Percentiles rank a stretch among this genome's conserved stretches.
These are phyloP conservation scores for Porites lobata DNA, from an alignment of 92 coral and sea anemone genomes.

Conservation along the genomic window DNA sequence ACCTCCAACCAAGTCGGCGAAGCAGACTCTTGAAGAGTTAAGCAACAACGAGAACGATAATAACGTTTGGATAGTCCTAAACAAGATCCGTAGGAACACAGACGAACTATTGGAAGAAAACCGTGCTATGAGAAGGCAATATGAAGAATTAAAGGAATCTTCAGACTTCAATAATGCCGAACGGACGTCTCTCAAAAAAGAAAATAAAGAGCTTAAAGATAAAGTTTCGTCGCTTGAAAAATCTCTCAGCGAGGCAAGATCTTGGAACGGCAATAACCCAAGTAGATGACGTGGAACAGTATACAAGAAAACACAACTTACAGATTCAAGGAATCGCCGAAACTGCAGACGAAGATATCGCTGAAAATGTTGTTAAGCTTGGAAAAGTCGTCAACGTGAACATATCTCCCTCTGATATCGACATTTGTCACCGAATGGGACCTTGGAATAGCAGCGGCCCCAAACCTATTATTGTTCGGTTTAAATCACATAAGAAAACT, in stretches of 20 bases:
- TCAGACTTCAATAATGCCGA: neutral
- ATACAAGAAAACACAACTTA: neutral
- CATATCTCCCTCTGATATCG: neutral
- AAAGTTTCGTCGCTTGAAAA: slow-evolving; percentile 2
- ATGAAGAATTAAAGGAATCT: slow-evolving; percentile 16
- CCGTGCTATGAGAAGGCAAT: slow-evolving; percentile 15
- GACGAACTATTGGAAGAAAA: slow-evolving; percentile 15
- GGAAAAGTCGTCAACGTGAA: slow-evolving; percentile 20
- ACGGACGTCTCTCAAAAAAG: neutral
- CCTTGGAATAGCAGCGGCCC: neutral
- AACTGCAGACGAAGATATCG: neutral
- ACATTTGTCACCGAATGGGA: slow-evolving; percentile 9
- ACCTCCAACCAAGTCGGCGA: no score
- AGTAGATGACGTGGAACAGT: neutral
- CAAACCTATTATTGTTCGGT: neutral
- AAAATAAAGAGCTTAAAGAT: neutral
- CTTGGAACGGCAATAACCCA: slow-evolving; percentile 17
- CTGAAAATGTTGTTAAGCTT: slow-evolving; percentile 13
- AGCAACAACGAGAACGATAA: no score
- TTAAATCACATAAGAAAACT: no score
- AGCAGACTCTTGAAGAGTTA: no score
- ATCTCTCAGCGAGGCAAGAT: neutral
- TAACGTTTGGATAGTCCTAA: neutral
- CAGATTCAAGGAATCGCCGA: slow-evolving; percentile 15
- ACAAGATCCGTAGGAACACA: slow-evolving; percentile 13